These are phyloP conservation scores for Octopus bimaculoides DNA, from an alignment of 1,140 invertebrate genomes.

Conservation along the genomic window DNA sequence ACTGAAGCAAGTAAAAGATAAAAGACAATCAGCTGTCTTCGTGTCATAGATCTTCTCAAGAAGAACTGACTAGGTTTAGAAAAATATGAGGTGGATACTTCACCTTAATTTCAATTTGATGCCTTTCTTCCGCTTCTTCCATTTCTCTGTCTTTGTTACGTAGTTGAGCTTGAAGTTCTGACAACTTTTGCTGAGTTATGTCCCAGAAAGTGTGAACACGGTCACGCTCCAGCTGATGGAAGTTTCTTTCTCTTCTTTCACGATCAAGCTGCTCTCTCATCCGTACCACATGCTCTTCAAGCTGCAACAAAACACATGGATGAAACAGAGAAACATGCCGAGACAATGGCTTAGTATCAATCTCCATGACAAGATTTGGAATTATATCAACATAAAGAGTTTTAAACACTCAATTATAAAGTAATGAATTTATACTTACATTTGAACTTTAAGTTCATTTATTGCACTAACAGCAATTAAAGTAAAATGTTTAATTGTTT, in stretches of 20 bases:
- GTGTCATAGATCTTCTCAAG: too few species aligned
- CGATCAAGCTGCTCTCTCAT: slow-evolving; percentile 90
- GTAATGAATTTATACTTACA: not conserved
- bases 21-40: too few species aligned
- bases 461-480: not conserved
- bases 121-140: slow-evolving; percentile 80
- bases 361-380: not conserved
- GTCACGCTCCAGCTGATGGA: slow-evolving; percentile 91
- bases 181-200: slow-evolving; percentile 78
- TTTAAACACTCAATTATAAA: not conserved
- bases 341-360: not conserved
- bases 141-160: slow-evolving; percentile 81
- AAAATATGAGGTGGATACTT: too few species aligned
- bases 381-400: not conserved
- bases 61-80: too few species aligned
- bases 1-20: too few species aligned
- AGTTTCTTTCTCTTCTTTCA: slow-evolving; percentile 91
- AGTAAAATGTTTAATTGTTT: not conserved
- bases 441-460: not conserved
- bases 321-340: not conserved
- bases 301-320: slow-evolving; percentile 32
- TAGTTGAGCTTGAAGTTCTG: slow-evolving; percentile 73
- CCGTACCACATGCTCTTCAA: slow-evolving; percentile 81
- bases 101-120: slow-evolving; percentile 79
- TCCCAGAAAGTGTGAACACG: slow-evolving; percentile 94